A percentile compares a stretch with the other conserved stretches of the same genome.
These are phyloP conservation scores for Entomyzon cyanotis DNA, from an alignment of 2,113 vertebrate species.

Conservation along the genomic window DNA sequence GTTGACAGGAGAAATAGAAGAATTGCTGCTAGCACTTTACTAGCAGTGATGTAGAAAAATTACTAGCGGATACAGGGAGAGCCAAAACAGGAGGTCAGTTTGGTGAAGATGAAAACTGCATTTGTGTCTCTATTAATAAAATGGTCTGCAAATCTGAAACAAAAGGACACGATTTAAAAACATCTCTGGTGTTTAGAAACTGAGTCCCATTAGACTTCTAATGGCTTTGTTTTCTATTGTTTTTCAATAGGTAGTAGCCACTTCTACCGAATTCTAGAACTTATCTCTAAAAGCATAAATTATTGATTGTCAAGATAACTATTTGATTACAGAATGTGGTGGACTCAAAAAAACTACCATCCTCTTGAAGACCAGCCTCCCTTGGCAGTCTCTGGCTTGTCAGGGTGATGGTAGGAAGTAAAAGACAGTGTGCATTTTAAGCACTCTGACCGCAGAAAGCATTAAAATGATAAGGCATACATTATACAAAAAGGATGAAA, in stretches of 20 bases:
- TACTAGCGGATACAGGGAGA: not conserved
- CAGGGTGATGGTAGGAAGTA: not conserved
- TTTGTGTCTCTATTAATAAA: not conserved
- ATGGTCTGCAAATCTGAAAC: not conserved
- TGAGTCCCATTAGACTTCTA: not conserved
- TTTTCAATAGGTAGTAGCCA: not conserved
- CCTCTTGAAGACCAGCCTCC: not conserved
- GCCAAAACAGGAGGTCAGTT: conserved; percentile 11
- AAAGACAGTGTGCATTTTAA: not conserved
- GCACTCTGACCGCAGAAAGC: not conserved
- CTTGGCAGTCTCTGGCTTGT: not conserved
- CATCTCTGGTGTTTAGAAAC: not conserved
- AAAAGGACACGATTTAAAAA: not conserved
- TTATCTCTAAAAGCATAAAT: not conserved
- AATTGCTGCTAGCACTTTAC: conserved; percentile 16
- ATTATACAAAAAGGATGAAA: not conserved
- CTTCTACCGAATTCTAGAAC: not conserved
- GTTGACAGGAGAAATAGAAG: conserved; percentile 46
- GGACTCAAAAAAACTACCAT: not conserved
- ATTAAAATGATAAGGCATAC: not conserved
- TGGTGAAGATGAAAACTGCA: not conserved
- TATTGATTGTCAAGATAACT: not conserved
- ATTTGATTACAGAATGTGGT: not conserved
- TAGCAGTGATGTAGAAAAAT: conserved; percentile 53
- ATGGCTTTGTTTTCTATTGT: not conserved